Base-by-base conservation (phyloP, 2,113 vertebrate genomes). In the Ramphastos sulfuratus region DNA sequence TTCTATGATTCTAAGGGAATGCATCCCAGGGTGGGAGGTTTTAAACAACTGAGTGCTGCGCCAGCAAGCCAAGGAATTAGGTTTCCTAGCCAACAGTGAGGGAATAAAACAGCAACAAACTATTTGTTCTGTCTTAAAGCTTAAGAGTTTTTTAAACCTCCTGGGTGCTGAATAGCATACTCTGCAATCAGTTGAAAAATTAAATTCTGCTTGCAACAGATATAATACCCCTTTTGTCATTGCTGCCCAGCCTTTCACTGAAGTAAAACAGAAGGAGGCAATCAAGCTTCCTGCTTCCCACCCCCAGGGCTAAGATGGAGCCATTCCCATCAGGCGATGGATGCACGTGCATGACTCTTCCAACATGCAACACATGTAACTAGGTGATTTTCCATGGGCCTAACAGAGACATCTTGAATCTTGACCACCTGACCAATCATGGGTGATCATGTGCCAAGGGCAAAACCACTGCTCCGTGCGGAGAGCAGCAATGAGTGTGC, bases 171-270 rank as follows among this genome's bases (percentile, higher is more conserved):
- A 93, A 86, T 14, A 90, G 63, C 71, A 64, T 90, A 79, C 30
- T 93, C 90, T 73, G 70, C 73, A 92, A 74, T 81, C 54, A 84
- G 63, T 16, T 90, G 61, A 54, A 89, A 96, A 90, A 92, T 71
- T 2, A 90, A 95, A 66, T 89, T 93, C 30, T 76, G 39, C 85
- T 93, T 91, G 78, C 80, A 85, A 59, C 76, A 87, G 81, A 82
- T 87, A 52, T 91, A 95, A 80, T 87, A 85, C 56, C 93, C 60
- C 42, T 94, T 83, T 70, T 76, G 48, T 96, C 93, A 86, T 52
- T 85, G 69, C 82, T 94, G 61, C 73, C 58, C 76, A 48, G 65
- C 42, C 72, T 74, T 89, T 64, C 31, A 9, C 69, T 88, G 54
- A 85, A 83, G 64, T n/a, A 76, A 93, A 31, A 35, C 31, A 30